A percentile compares a stretch with the other conserved stretches of the same genome.
Conservation (phyloP, 2,888 invertebrate genomes). For the Litoditis marina region DNA sequence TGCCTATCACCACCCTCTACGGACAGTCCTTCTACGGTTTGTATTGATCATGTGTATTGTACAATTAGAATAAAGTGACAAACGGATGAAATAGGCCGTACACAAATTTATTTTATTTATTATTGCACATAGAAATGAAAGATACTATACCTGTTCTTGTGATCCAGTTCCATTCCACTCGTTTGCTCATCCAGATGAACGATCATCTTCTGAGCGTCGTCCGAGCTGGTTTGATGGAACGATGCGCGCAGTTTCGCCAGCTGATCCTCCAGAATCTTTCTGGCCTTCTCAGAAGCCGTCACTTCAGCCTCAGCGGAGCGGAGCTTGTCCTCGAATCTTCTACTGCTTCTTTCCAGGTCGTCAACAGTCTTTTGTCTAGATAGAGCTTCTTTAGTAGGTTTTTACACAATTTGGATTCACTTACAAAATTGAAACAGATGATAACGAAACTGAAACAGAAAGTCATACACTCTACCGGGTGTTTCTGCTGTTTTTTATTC, state of each 20-base stretch:
- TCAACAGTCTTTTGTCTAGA: slow-evolving; percentile 48
- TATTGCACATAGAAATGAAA: too few species aligned
- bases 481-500: too few species aligned
- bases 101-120: too few species aligned
- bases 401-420: too few species aligned
- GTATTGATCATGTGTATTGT: too few species aligned
- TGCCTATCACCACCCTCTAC: too few species aligned
- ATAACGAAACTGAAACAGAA: too few species aligned
- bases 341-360: slow-evolving; percentile 51
- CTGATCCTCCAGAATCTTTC: slow-evolving; percentile 58
- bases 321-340: slow-evolving; percentile 56
- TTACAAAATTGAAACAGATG: too few species aligned
- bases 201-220: slow-evolving; percentile 52
- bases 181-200: slow-evolving; percentile 58
- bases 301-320: slow-evolving; percentile 51
- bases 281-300: slow-evolving; percentile 53
- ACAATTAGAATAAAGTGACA: too few species aligned
- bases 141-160: slow-evolving; percentile 45
- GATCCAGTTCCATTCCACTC: slow-evolving; percentile 54
- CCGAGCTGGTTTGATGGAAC: slow-evolving; percentile 49
- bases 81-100: too few species aligned
- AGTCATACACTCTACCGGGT: too few species aligned
- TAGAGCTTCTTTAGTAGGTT: slow-evolving; percentile 43
- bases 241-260: slow-evolving; percentile 56
- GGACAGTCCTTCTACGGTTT: too few species aligned